These are phyloP conservation scores for Chelidonichthys spinosus DNA, from an alignment of 2,797 vertebrate species.

Conservation along the genomic window DNA sequence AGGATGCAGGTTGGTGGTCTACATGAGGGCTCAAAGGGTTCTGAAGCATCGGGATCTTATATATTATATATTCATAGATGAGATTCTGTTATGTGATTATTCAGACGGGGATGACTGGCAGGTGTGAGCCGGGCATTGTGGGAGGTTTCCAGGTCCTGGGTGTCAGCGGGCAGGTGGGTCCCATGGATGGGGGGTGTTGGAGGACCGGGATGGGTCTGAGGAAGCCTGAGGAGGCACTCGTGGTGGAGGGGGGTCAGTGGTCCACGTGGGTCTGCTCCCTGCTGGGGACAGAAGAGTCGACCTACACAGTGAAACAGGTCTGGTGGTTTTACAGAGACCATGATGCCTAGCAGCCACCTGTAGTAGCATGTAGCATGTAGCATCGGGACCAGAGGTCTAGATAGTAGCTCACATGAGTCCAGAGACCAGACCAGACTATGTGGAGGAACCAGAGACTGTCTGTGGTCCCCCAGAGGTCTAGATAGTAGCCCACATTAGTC, in stretches of 20 bases:
- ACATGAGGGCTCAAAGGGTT: neutral
- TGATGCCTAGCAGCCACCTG: neutral
- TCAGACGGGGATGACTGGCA: neutral
- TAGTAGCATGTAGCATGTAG: neutral
- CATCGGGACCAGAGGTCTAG: neutral
- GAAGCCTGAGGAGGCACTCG: conserved; percentile 47
- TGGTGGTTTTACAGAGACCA: neutral
- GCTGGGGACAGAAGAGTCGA: conserved; percentile 16
- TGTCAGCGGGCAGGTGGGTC: conserved; percentile 1
- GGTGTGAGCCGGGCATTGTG: conserved; percentile 24
- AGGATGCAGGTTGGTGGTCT: conserved; percentile 6
- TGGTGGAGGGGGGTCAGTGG: conserved; percentile 16
- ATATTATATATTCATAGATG: too few relatives aligned
- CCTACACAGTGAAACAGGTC: neutral
- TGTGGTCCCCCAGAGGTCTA: too few relatives aligned
- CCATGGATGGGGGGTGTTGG: neutral
- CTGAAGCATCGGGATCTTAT: neutral
- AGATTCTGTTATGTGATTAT: too few relatives aligned
- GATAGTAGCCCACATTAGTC: too few relatives aligned
- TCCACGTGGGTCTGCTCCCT: conserved; percentile 31
- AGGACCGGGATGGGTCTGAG: conserved; percentile 13
- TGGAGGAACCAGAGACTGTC: too few relatives aligned
- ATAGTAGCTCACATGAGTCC: too few relatives aligned
- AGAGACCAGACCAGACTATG: too few relatives aligned
- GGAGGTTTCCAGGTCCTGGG: neutral